Conservation (phyloP, 2,797 vertebrate genomes). For the Mastacembelus armatus region DNA sequence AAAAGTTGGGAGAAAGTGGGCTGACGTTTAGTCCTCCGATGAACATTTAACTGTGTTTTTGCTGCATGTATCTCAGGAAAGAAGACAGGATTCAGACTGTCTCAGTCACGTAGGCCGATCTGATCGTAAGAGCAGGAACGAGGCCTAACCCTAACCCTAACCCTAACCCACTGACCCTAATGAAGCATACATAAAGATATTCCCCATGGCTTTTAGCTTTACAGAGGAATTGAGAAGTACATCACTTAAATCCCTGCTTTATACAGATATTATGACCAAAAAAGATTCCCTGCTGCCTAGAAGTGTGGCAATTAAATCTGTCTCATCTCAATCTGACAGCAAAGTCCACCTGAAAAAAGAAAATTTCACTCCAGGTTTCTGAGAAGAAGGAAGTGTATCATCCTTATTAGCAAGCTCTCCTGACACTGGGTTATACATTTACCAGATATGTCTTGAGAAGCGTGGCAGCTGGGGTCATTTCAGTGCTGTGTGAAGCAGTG, state of each 20-base stretch:
- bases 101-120: not conserved
- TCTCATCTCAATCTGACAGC: slow-evolving; percentile 51
- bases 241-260: slow-evolving; percentile 12
- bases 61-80: not conserved
- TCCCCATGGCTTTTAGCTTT: not conserved
- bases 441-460: not conserved
- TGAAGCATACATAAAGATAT: not conserved
- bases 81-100: not conserved
- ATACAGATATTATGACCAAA: slow-evolving; percentile 12
- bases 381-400: slow-evolving; percentile 19
- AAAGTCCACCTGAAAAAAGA: slow-evolving; percentile 39
- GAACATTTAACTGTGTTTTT: slow-evolving; percentile 7
- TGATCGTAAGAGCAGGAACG: not conserved
- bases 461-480: slow-evolving; percentile 21
- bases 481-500: slow-evolving; percentile 6
- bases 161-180: not conserved
- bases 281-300: slow-evolving; percentile 18
- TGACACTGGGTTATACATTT: slow-evolving; percentile 16
- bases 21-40: slow-evolving; percentile 17
- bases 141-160: too few species aligned
- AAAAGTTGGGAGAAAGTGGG: slow-evolving; percentile 32
- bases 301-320: slow-evolving; percentile 30
- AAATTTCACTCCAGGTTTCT: slow-evolving; percentile 41
- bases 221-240: not conserved
- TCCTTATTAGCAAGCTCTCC: slow-evolving; percentile 35